Conservation (phyloP, 2,888 invertebrate genomes). For the Chloromyia formosa region DNA sequence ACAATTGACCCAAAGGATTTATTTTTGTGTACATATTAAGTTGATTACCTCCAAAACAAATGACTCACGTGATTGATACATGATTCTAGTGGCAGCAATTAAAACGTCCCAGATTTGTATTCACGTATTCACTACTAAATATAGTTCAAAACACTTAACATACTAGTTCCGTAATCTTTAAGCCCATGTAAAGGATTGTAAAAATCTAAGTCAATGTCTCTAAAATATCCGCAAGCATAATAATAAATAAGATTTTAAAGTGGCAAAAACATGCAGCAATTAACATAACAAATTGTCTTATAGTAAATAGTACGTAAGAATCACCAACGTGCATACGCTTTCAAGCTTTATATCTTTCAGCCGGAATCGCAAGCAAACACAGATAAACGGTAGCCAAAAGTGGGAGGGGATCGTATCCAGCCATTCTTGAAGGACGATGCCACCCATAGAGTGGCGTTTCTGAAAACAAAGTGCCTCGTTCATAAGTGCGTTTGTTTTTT, state of each 20-base stretch:
- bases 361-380: background rate
- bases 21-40: no score
- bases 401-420: conserved; percentile 33
- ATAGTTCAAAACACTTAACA: no score
- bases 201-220: background rate
- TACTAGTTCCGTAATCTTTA: no score
- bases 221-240: background rate
- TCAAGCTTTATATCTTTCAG: background rate
- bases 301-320: conserved; percentile 45
- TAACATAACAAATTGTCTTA: conserved; percentile 49
- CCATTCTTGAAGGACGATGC: conserved; percentile 38
- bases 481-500: conserved; percentile 12
- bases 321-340: background rate
- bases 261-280: conserved; percentile 48
- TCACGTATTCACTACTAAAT: no score
- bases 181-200: background rate
- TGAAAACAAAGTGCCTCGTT: background rate
- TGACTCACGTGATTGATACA: no score
- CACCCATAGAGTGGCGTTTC: background rate
- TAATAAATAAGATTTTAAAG: conserved; percentile 36
- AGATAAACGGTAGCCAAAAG: conserved; percentile 36
- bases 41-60: no score
- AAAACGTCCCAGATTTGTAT: no score
- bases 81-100: no score
- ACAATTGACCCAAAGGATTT: no score